phyloP scores from a whole-genome alignment of 2,797 vertebrate species.

The Coregonus ussuriensis region DNA sequence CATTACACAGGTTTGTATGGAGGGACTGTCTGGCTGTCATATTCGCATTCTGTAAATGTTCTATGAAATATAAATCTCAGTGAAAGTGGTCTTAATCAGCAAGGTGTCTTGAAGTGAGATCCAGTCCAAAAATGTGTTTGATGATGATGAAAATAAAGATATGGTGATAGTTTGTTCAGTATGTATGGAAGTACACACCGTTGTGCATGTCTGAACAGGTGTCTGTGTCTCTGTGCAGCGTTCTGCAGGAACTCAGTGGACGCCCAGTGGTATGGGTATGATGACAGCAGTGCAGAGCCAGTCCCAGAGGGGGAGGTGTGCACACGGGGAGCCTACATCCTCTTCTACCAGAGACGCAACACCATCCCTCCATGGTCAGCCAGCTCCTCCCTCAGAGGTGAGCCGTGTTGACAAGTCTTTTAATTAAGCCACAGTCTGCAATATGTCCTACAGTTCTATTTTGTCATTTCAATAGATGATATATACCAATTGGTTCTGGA shows the following conservation, averaged over 20 bases:
- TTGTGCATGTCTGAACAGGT: not conserved
- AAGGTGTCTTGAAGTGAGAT: no score
- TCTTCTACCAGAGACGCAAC: conserved; percentile 92
- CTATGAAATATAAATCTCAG: no score
- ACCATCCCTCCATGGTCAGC: conserved; percentile 86
- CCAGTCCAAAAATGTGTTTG: no score
- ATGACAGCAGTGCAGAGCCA: conserved; percentile 86
- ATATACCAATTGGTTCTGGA: not conserved
- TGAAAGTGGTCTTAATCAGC: no score
- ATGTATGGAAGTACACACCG: not conserved
- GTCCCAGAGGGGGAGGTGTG: conserved; percentile 84
- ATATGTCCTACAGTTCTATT: not conserved
- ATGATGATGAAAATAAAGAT: no score
- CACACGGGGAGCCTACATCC: conserved; percentile 91
- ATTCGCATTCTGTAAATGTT: no score
- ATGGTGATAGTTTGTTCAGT: not conserved
- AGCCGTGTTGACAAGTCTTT: conserved; percentile 29
- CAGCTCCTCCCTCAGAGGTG: conserved; percentile 83
- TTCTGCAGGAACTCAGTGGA: conserved; percentile 93
- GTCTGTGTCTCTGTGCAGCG: conserved; percentile 67
- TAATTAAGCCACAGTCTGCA: not conserved
- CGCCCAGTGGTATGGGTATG: conserved; percentile 90
- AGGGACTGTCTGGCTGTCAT: no score
- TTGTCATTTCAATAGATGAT: not conserved
- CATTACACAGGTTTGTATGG: conserved; percentile 89